These are phyloP conservation scores for Coranthus polyacanthus DNA, from an alignment of 2,797 vertebrate genomes.

Conservation along the genomic window DNA sequence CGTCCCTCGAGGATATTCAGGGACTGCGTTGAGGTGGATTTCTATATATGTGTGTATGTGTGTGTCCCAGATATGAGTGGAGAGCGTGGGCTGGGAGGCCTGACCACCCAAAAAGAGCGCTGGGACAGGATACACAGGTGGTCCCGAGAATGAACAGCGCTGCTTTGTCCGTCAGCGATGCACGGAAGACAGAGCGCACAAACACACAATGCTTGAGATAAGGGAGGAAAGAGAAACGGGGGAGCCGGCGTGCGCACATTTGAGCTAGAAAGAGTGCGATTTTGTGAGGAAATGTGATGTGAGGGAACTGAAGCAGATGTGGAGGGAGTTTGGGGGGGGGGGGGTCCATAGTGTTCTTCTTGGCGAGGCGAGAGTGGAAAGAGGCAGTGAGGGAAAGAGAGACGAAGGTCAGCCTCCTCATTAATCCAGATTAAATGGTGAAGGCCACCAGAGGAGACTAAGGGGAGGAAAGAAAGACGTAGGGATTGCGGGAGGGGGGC, in stretches of 20 bases:
- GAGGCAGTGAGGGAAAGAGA: constrained; percentile 16
- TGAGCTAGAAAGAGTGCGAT: background rate
- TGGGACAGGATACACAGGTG: constrained; percentile 69
- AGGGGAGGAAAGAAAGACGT: constrained; percentile 34
- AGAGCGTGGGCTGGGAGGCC: constrained; percentile 32
- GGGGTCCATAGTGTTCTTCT: background rate
- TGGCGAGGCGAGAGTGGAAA: constrained; percentile 4
- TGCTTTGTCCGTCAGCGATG: constrained; percentile 70
- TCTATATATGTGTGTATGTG: constrained; percentile 43
- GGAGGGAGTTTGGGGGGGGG: constrained; percentile 11
- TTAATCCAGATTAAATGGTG: constrained; percentile 75
- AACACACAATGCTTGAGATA: constrained; percentile 36
- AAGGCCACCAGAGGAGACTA: constrained; percentile 63
- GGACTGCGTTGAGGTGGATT: constrained; percentile 46
- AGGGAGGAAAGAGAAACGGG: constrained; percentile 1
- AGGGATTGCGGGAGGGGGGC: constrained; percentile 22
- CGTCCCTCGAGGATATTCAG: constrained; percentile 64
- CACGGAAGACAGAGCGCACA: constrained; percentile 19
- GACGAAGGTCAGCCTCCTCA: constrained; percentile 71
- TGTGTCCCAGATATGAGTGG: constrained; percentile 34
- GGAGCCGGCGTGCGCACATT: background rate
- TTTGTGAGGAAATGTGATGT: constrained; percentile 26
- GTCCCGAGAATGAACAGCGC: constrained; percentile 69
- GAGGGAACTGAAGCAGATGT: constrained; percentile 23
- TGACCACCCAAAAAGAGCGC: constrained; percentile 85